These are phyloP conservation scores for Aplochiton taeniatus DNA, from an alignment of 2,797 vertebrate genomes.

Conservation along the genomic window DNA sequence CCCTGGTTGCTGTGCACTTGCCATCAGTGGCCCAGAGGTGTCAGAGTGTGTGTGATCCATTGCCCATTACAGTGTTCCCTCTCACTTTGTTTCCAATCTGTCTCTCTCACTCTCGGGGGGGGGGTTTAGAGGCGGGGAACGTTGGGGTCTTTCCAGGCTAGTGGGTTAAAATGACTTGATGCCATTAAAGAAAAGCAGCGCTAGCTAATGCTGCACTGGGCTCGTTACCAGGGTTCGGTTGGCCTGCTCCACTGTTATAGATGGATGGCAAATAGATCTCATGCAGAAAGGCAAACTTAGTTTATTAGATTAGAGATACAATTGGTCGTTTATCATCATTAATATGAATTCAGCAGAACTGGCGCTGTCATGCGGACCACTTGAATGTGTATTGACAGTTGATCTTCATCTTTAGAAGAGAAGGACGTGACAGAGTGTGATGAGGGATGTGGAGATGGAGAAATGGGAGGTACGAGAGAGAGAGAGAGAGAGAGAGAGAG, in stretches of 20 bases:
- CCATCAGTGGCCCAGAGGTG: constrained; percentile 4
- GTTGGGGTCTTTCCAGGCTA: not conserved
- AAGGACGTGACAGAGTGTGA: not conserved
- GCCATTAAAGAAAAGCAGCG: constrained; percentile 18
- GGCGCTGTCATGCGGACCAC: no score
- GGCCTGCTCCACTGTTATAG: not conserved
- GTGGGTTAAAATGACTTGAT: constrained; percentile 22
- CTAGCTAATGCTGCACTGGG: not conserved
- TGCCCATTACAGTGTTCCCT: constrained; percentile 24
- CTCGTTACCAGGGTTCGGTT: not conserved
- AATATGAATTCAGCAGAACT: no score
- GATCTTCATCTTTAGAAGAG: not conserved
- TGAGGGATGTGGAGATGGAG: no score
- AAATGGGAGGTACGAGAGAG: not conserved
- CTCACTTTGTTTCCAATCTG: constrained; percentile 10
- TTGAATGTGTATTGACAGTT: constrained; percentile 15
- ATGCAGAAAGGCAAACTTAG: no score
- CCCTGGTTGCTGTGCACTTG: not conserved
- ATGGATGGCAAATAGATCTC: no score
- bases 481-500: constrained; percentile 12
- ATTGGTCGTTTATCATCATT: no score
- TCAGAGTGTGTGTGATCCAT: constrained; percentile 13
- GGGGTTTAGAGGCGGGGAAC: not conserved
- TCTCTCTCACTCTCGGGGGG: not conserved
- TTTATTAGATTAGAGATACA: no score